Conservation (phyloP, 2,797 vertebrate species). For the Morus bassanus region DNA sequence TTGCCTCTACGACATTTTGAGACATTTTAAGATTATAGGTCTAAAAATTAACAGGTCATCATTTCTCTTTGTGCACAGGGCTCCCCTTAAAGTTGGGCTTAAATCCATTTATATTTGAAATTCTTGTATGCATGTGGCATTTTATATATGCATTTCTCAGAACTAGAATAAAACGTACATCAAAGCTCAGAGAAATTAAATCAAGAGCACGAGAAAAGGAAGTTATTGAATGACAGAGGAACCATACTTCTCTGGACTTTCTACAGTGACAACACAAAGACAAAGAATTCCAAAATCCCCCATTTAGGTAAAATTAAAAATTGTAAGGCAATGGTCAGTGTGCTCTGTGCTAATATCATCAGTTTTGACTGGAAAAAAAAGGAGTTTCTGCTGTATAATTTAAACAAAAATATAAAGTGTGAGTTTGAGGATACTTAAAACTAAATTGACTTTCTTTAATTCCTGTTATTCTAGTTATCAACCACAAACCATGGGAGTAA, state of each 20-base stretch:
- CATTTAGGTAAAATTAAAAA: neutral
- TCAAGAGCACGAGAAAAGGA: neutral
- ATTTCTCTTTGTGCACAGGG: constrained; percentile 1
- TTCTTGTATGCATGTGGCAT: neutral
- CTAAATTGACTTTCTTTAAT: neutral
- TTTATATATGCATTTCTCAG: neutral
- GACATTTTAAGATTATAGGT: constrained; percentile 56
- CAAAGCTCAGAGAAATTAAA: constrained; percentile 41
- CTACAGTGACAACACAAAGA: neutral
- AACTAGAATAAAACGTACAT: neutral
- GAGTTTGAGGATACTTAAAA: neutral
- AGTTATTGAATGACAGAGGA: neutral
- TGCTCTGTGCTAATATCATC: neutral
- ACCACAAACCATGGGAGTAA: neutral
- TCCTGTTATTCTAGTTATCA: neutral
- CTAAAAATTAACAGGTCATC: constrained; percentile 45
- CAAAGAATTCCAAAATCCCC: neutral
- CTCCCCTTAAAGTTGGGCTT: constrained; percentile 32
- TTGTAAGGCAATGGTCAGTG: neutral
- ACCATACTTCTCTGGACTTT: constrained; percentile 3
- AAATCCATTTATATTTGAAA: constrained; percentile 34
- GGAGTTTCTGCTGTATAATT: neutral
- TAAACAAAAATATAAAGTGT: neutral
- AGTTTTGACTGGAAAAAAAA: neutral
- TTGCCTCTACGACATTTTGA: constrained; percentile 22